Percentiles rank a stretch among this genome's conserved stretches.
These are phyloP conservation scores for Porites australiensis DNA, from an alignment of 64 coral and sea anemone species.

Conservation along the genomic window DNA sequence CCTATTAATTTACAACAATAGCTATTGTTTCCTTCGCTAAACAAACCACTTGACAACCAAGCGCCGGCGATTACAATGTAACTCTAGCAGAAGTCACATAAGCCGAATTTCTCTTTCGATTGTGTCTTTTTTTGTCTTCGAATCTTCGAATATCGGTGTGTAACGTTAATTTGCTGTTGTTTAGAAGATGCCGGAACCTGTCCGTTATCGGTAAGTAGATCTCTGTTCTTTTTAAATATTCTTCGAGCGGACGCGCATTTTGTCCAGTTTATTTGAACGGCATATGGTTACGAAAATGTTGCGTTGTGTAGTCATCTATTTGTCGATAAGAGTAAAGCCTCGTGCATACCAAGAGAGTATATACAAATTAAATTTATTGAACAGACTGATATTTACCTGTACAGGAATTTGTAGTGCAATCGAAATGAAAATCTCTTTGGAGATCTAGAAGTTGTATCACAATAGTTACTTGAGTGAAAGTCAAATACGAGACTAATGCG, in stretches of 20 bases:
- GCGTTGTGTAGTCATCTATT: too few species aligned
- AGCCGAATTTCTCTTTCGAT: too few species aligned
- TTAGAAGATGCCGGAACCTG: not conserved
- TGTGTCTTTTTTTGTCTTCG: too few species aligned
- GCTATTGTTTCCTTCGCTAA: not conserved
- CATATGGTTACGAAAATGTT: too few species aligned
- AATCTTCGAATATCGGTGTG: too few species aligned
- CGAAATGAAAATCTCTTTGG: not conserved
- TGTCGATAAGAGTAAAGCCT: not conserved
- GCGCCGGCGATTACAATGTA: not conserved
- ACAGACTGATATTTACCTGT: not conserved
- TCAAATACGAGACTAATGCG: too few species aligned
- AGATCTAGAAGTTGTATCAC: slow-evolving; percentile 4
- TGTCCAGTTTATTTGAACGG: too few species aligned
- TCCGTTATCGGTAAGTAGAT: slow-evolving; percentile 35
- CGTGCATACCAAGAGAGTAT: not conserved
- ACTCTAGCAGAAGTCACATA: not conserved
- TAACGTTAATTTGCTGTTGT: not conserved
- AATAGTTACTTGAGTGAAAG: slow-evolving; percentile 39
- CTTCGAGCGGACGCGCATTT: too few species aligned
- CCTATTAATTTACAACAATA: not conserved
- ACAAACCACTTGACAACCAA: slow-evolving; percentile 5
- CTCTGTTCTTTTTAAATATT: not conserved
- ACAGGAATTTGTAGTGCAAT: slow-evolving; percentile 24
- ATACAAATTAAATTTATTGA: not conserved